phyloP scores from a whole-genome alignment of 2,888 invertebrate genomes.

The Lepidochitona cinerea region DNA sequence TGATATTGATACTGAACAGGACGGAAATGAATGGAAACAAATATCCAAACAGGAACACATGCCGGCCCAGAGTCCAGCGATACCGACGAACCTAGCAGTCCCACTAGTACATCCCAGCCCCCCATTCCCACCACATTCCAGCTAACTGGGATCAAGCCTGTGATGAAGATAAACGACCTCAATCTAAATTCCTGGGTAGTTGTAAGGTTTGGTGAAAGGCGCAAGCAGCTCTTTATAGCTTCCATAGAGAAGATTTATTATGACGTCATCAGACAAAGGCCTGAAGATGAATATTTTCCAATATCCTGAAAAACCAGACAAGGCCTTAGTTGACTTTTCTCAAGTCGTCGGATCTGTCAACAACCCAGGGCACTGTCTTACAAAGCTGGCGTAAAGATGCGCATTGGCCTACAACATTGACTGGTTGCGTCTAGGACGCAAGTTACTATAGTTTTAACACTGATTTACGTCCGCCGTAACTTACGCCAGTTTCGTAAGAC shows the following conservation, averaged over 20 bases:
- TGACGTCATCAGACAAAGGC: background rate
- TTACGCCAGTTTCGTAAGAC: too few species aligned
- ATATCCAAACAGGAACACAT: background rate
- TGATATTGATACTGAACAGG: background rate
- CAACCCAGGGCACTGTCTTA: background rate
- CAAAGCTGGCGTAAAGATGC: too few species aligned
- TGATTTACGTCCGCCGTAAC: too few species aligned
- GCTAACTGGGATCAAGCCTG: too few species aligned
- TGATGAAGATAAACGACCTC: background rate
- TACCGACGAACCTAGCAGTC: too few species aligned
- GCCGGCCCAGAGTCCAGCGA: background rate
- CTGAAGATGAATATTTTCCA: background rate
- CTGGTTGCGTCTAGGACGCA: too few species aligned
- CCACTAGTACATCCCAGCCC: background rate
- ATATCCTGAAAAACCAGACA: background rate
- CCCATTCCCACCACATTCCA: too few species aligned
- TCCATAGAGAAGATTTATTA: background rate
- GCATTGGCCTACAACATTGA: too few species aligned
- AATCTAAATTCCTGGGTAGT: background rate
- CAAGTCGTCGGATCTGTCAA: background rate
- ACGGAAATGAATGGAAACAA: background rate
- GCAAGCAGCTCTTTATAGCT: background rate
- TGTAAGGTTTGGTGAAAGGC: background rate
- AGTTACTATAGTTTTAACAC: too few species aligned
- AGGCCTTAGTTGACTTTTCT: background rate